phyloP scores from a whole-genome alignment of 2,797 vertebrate genomes.

The Syngnathus acus region DNA sequence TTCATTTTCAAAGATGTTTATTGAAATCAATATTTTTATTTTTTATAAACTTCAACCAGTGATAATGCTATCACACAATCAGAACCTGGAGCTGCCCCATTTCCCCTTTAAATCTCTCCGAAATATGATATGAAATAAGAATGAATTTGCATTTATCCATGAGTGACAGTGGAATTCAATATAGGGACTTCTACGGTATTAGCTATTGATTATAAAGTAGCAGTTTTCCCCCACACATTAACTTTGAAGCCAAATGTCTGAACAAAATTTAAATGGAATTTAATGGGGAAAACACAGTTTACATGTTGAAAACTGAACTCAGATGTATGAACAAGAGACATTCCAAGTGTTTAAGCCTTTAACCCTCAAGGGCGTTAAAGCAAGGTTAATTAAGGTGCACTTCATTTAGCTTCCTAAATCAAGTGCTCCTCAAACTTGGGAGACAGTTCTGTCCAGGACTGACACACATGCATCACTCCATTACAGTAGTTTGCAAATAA shows the following conservation, averaged over 20 bases:
- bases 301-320: conserved; percentile 8
- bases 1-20: conserved; percentile 70
- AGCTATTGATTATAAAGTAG: conserved; percentile 4
- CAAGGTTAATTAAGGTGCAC: conserved; percentile 8
- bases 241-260: neutral
- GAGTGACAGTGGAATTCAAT: conserved; percentile 7
- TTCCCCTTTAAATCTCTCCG: conserved; percentile 25
- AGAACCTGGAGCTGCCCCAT: conserved; percentile 52
- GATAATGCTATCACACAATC: conserved; percentile 69
- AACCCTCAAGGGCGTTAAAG: conserved; percentile 4
- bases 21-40: conserved; percentile 75
- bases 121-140: conserved; percentile 51
- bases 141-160: conserved; percentile 20
- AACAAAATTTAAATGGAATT: neutral
- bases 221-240: neutral
- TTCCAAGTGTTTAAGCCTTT: conserved; percentile 7
- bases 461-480: conserved; percentile 40
- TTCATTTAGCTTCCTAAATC: conserved; percentile 29
- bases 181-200: conserved; percentile 8
- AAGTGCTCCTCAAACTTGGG: conserved; percentile 23
- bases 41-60: conserved; percentile 69
- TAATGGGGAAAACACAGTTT: neutral
- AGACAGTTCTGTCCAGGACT: conserved; percentile 33
- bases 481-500: conserved; percentile 46
- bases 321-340: conserved; percentile 11